Base-by-base conservation (phyloP, 2,888 invertebrate species). In the Muscina levida region DNA sequence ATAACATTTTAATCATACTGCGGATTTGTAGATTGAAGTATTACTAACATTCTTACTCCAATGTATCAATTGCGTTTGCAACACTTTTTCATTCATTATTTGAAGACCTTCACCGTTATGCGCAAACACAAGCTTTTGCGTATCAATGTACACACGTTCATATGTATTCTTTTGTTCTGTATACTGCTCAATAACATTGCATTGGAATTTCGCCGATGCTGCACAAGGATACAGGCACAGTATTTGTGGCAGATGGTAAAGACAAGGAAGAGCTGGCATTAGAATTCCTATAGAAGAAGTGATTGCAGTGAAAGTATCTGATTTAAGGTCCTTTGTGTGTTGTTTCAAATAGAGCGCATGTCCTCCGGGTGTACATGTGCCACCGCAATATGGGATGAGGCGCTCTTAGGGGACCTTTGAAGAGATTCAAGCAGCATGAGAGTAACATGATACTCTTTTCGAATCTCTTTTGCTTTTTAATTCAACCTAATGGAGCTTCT, bases 401-500 rank as follows among this genome's bases (percentile, higher is more conserved):
- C 13, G 37, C 74, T 81, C 81, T 72, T 75, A 2, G 19, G 81
- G 81, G 81, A 67, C n/a, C 77, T 66, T 0, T 5, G 11, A 81
- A 81, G 81, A 81, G 81, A 75, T 77, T 37, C 53, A 59, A 48
- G 65, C 72, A 74, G 44, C 15, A 68, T 56, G 22, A 2, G 37
- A 19, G 70, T 4, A 71, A 77, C 72, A 10, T 39, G 65, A 77
- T 53, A 13, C 77, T 80, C 71, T 81, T 72, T 48, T n/a, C n/a
- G n/a, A n/a, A n/a, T n/a, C n/a, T n/a, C 0, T 22, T 13, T 0
- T 13, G 15, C 2, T 1, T 0, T 17, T 46, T 46, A 1, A 42
- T 0, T 4, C n/a, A n/a, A n/a, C n/a, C n/a, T n/a, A n/a, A n/a
- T n/a, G n/a, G n/a, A n/a, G n/a, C n/a, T n/a, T n/a, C n/a, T n/a